Conservation (phyloP, 2,797 vertebrate species). For the Danionella dracula region DNA sequence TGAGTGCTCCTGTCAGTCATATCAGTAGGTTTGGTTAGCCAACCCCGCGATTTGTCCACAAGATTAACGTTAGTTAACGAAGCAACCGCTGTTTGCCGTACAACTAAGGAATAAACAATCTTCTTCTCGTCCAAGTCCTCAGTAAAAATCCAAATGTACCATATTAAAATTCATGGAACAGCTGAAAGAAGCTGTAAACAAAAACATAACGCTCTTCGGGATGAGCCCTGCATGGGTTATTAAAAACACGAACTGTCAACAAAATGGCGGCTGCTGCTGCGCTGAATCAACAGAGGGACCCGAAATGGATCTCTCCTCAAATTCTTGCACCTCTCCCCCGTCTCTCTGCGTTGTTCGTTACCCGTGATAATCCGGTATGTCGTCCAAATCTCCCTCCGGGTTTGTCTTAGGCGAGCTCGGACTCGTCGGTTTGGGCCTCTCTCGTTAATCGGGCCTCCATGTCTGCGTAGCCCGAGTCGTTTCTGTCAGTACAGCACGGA, state of each 20-base stretch:
- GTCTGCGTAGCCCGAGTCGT: constrained; percentile 76
- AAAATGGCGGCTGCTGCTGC: constrained; percentile 75
- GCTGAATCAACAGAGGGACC: constrained; percentile 78
- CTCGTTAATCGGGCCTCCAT: constrained; percentile 78
- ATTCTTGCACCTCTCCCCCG: constrained; percentile 53
- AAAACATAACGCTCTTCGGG: constrained; percentile 43
- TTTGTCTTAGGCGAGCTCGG: constrained; percentile 64
- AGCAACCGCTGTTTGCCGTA: constrained; percentile 25
- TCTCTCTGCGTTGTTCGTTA: constrained; percentile 44
- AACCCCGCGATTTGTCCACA: constrained; percentile 30
- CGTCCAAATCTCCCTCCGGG: constrained; percentile 55
- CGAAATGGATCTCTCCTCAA: constrained; percentile 75
- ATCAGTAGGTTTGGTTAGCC: constrained; percentile 24
- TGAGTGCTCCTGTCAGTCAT: constrained; percentile 43
- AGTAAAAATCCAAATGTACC: constrained; percentile 4
- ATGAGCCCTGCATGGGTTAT: constrained; percentile 65
- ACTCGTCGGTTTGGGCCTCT: constrained; percentile 71
- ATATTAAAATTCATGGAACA: background rate
- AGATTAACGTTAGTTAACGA: constrained; percentile 22
- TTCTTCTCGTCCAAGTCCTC: background rate
- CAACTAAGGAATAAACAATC: constrained; percentile 14
- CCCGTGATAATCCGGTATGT: constrained; percentile 56
- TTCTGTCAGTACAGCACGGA: constrained; percentile 77
- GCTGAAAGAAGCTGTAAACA: constrained; percentile 22
- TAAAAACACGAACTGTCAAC: constrained; percentile 79